Conservation (phyloP, 2,797 vertebrate genomes). For the Sarcophilus harrisii region DNA sequence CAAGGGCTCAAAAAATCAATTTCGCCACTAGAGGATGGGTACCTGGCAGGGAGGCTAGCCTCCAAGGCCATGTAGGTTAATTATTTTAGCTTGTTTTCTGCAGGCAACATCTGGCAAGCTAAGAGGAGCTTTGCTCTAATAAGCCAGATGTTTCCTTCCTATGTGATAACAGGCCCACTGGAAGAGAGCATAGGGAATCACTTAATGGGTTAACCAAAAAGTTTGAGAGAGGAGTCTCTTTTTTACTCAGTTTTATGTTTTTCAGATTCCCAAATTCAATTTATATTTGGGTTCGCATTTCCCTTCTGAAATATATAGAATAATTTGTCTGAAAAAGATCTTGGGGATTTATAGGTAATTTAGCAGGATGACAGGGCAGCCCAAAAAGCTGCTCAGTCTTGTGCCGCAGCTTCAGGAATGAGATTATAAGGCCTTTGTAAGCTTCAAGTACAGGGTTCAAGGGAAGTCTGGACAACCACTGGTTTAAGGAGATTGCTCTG, state of each 20-base stretch:
- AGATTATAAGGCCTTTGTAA: neutral
- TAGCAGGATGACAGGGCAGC: neutral
- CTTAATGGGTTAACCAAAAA: neutral
- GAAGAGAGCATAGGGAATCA: neutral
- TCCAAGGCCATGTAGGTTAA: neutral
- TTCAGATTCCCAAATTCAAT: neutral
- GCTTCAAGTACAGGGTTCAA: neutral
- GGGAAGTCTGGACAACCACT: neutral
- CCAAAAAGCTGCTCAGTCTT: neutral
- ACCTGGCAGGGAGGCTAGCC: neutral
- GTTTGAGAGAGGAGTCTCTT: neutral
- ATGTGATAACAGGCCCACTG: slow-evolving; percentile 39
- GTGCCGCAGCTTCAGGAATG: neutral
- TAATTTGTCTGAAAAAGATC: neutral
- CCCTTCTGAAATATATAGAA: neutral
- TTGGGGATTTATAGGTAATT: neutral
- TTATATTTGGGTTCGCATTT: neutral
- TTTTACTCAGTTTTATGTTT: neutral
- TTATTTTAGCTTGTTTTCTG: slow-evolving; percentile 44
- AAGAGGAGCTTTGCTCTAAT: slow-evolving; percentile 38
- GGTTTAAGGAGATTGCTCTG: neutral
- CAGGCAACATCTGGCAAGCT: slow-evolving; percentile 45
- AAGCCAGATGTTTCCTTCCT: slow-evolving; percentile 53
- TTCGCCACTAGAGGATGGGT: too few species aligned
- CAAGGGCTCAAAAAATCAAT: too few species aligned